phyloP scores from a whole-genome alignment of 2,888 invertebrate species.

The Agrotis exclamationis region DNA sequence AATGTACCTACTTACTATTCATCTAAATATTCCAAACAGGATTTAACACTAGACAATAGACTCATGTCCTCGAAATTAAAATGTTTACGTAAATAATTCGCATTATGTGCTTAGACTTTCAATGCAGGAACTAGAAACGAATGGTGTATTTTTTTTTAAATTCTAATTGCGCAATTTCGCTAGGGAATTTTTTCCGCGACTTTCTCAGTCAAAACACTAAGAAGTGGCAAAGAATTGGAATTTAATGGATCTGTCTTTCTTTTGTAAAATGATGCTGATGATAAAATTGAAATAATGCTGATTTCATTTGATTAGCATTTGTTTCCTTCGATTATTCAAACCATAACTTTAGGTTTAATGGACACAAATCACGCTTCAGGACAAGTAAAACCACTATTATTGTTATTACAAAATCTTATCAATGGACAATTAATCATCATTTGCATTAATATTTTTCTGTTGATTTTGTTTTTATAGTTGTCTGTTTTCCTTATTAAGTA shows the following conservation, averaged over 20 bases:
- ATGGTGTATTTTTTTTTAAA: constrained; percentile 2
- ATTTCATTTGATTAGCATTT: not conserved
- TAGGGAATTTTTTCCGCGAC: too few species aligned
- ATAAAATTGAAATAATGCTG: too few species aligned
- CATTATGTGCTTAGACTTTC: constrained; percentile 20
- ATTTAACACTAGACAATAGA: constrained; percentile 26
- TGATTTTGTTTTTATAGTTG: too few species aligned
- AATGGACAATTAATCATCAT: constrained; percentile 16
- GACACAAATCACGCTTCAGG: not conserved
- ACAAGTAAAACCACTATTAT: not conserved
- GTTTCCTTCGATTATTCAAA: not conserved
- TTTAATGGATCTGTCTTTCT: too few species aligned
- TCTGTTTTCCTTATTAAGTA: constrained; percentile 23
- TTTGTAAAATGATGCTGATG: too few species aligned
- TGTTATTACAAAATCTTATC: not conserved
- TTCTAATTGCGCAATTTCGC: too few species aligned
- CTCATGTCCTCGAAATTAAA: constrained; percentile 27
- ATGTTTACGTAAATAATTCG: constrained; percentile 36
- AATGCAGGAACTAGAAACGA: constrained; percentile 17
- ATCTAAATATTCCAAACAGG: constrained; percentile 11
- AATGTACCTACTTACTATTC: not conserved
- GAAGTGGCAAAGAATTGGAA: too few species aligned
- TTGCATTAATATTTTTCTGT: not conserved
- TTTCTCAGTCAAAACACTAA: too few species aligned
- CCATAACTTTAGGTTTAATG: not conserved